Percentiles rank a stretch among this genome's conserved stretches.
phyloP scores from a whole-genome alignment of 2,797 vertebrate genomes.

The Pelodytes ibericus region DNA sequence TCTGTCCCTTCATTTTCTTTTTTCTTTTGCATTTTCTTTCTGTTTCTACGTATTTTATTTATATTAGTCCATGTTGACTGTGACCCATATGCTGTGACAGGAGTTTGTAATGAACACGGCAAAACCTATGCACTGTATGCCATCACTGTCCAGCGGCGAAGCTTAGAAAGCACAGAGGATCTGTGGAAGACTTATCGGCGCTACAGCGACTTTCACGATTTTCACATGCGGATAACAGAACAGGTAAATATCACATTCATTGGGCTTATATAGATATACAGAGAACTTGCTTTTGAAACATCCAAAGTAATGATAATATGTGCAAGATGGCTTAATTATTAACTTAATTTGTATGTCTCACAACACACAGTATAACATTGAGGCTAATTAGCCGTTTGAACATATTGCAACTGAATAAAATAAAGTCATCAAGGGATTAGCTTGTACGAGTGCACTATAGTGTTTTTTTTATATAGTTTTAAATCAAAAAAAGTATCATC shows the following conservation, averaged over 20 bases:
- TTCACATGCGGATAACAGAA: conserved; percentile 97
- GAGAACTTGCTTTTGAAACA: too few species aligned
- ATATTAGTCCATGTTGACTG: conserved; percentile 87
- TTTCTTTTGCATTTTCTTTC: conserved; percentile 62
- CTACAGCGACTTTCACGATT: conserved; percentile 98
- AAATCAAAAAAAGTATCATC: too few species aligned
- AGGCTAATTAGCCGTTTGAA: too few species aligned
- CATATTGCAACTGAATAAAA: too few species aligned
- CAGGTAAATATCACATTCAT: conserved; percentile 77
- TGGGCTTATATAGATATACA: neutral
- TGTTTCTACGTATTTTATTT: conserved; percentile 64
- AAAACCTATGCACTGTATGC: conserved; percentile 97
- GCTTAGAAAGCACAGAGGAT: conserved; percentile 81
- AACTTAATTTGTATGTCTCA: too few species aligned
- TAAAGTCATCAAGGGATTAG: too few species aligned
- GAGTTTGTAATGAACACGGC: conserved; percentile 98
- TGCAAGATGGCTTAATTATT: too few species aligned
- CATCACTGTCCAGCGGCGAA: conserved; percentile 91
- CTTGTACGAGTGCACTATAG: too few species aligned
- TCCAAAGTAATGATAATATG: too few species aligned
- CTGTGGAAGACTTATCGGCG: conserved; percentile 96
- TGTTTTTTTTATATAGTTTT: too few species aligned
- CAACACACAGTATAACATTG: too few species aligned
- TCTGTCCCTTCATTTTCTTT: conserved; percentile 65
- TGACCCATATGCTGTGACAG: conserved; percentile 92